Percentiles rank a stretch among this genome's conserved stretches.
These are phyloP conservation scores for Catostomus latipinnis DNA, from an alignment of 2,797 vertebrate species.

Conservation along the genomic window DNA sequence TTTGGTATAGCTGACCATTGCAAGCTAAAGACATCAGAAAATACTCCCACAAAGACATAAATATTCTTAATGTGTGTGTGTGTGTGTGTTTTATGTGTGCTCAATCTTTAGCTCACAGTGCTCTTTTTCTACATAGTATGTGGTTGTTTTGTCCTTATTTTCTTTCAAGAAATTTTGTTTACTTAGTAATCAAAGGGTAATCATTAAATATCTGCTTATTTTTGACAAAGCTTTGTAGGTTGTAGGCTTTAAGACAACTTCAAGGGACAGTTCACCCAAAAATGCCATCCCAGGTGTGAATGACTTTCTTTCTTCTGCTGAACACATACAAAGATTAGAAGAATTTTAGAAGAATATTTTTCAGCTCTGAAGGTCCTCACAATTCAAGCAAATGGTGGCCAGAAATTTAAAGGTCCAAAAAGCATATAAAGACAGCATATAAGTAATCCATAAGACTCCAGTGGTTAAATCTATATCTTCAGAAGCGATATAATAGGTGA, in stretches of 20 bases:
- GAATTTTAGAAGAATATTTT: no score
- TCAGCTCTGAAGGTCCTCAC: no score
- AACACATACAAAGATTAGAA: not conserved
- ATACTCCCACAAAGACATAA: slow-evolving; percentile 8
- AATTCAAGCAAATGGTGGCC: no score
- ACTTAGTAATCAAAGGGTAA: not conserved
- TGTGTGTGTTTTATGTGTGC: not conserved
- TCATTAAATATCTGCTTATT: not conserved
- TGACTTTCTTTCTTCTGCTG: not conserved
- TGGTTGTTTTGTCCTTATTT: not conserved
- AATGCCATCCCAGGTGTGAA: not conserved
- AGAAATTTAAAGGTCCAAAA: no score
- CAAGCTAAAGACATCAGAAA: no score
- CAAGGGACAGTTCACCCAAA: not conserved
- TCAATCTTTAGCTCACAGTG: not conserved
- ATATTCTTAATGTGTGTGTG: not conserved
- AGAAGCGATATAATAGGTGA: no score
- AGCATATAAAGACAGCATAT: no score
- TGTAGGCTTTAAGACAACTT: not conserved
- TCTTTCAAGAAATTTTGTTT: not conserved
- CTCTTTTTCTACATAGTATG: not conserved
- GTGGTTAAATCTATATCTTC: no score
- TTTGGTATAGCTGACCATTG: no score
- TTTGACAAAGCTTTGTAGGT: not conserved
- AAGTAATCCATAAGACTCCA: no score